Evolutionary conservation across 1,140 invertebrate genomes (phyloP), one percentile per base, ranked within the genome.

Genomic region (Bombus vancouverensis): DNA sequence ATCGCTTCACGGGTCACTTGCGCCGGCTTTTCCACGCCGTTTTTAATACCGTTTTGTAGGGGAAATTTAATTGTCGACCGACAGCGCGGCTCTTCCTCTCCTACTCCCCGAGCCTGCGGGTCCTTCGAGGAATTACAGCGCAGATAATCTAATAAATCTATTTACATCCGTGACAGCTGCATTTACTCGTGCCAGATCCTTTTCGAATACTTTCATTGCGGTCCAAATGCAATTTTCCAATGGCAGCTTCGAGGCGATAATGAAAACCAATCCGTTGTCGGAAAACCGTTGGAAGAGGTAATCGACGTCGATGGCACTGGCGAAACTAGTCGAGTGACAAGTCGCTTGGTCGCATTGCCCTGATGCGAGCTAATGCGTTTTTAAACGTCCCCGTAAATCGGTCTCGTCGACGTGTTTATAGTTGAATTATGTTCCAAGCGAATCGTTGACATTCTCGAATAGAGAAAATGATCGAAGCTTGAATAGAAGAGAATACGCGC

Each of bases 1-100:
- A 89, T 87, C 83, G 77, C 72, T 66, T 72, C 81, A 59, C 62
- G 80, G 81, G 66, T 84, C 83, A 76, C 85, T 87, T 75, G 66
- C 81, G 32, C 34, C 70, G 62, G 76, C 75, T 84, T 84, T 87
- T 79, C 57, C 82, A 22, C 83, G 83, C 47, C 83, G 57, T 85
- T 84, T 80, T 80, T 65, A 65, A 62, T 59, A 32, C 68, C 37
- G 47, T 37, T 68, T 70, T 57, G 42, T 39, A 39, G 74, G 2
- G 44, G 47, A 37, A 42, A 83, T 78, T 78, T 44, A 78, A 83
- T 83, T 53, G 65, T 39, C 81, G 62, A 77, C n/a, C 80, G 22
- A n/a, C 59, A n/a, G 28, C 59, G 3, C 25, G 59, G 59, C 28
- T 62, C 28, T 28, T 62, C n/a, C 59, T 62, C 59, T n/a, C 28